Conservation (phyloP, 2,113 vertebrate genomes). For the Mastomys coucha region DNA sequence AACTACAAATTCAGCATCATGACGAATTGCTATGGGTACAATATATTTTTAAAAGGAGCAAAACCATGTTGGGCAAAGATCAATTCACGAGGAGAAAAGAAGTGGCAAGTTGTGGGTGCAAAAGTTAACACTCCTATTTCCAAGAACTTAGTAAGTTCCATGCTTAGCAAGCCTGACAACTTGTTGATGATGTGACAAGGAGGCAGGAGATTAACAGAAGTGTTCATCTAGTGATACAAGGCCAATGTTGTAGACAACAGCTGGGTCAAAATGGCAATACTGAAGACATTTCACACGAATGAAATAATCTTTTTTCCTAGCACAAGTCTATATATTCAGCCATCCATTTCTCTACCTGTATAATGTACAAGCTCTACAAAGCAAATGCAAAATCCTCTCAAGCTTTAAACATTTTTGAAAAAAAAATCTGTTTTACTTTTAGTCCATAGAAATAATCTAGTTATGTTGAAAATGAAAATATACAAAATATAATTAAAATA, state of each 20-base stretch:
- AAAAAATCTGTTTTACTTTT: background rate
- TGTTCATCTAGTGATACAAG: background rate
- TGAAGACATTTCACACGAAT: too few relatives aligned
- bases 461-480: background rate
- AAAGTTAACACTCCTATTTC: background rate
- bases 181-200: too few relatives aligned
- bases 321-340: too few relatives aligned
- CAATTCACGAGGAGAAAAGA: background rate
- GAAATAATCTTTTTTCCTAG: background rate
- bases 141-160: background rate
- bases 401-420: background rate
- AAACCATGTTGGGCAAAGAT: background rate
- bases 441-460: background rate
- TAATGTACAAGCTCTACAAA: background rate
- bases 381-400: background rate
- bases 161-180: background rate
- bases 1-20: background rate
- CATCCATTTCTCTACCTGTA: background rate
- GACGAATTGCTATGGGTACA: background rate
- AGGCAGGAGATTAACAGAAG: background rate
- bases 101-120: rapidly evolving
- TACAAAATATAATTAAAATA: background rate
- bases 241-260: background rate
- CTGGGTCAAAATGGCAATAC: background rate
- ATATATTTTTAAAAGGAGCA: background rate